Evolutionary conservation across 37 sponge, comb jelly and placozoan species (phyloP).

Genomic region (Geodia barretti): DNA sequence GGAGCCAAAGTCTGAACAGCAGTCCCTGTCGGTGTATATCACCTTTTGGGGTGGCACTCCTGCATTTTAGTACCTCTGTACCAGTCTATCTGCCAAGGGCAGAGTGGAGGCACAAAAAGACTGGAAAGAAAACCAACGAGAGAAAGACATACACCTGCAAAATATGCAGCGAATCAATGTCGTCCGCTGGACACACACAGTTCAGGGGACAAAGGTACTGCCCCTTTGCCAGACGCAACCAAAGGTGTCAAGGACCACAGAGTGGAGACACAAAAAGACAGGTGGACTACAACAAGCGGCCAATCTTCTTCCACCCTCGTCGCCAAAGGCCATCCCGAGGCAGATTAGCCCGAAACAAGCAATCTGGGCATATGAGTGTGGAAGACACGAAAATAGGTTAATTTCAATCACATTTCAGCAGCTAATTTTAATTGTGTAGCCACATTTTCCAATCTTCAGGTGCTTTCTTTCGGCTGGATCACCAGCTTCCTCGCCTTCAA

Average conservation of each 20-base stretch:
- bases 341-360: constrained; percentile 1
- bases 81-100: constrained; percentile 28
- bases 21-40: constrained; percentile 55
- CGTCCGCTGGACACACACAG: too few relatives aligned
- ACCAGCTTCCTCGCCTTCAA: constrained; percentile 6
- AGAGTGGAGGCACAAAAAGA: too few relatives aligned
- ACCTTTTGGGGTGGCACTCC: constrained; percentile 6
- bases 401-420: background rate
- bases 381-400: background rate
- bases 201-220: too few relatives aligned
- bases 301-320: background rate
- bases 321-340: background rate
- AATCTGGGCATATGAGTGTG: background rate
- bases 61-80: constrained; percentile 19
- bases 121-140: too few relatives aligned
- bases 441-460: background rate
- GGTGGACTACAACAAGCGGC: too few relatives aligned
- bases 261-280: too few relatives aligned
- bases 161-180: too few relatives aligned
- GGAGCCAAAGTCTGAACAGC: constrained; percentile 9
- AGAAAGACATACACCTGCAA: too few relatives aligned
- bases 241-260: too few relatives aligned
- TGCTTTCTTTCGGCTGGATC: constrained; percentile 27
- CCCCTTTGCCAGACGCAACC: too few relatives aligned
- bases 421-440: background rate